These are phyloP conservation scores for Leptoclinus maculatus DNA, from an alignment of 2,797 vertebrate genomes.

Conservation along the genomic window DNA sequence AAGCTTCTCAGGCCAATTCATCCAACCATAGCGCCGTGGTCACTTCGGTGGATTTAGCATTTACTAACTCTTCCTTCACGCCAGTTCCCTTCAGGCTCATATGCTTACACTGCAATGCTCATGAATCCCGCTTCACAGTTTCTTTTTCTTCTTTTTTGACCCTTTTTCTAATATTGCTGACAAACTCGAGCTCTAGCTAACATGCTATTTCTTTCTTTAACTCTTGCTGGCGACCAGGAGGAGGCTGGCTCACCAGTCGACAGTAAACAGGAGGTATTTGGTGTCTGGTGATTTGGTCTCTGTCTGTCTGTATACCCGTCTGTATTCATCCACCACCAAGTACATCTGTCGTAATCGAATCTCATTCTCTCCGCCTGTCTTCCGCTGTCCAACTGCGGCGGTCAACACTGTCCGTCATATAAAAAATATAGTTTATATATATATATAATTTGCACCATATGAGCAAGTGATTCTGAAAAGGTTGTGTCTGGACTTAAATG, in stretches of 20 bases:
- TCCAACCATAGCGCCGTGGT: conserved; percentile 33
- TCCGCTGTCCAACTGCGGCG: conserved; percentile 12
- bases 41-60: conserved; percentile 59
- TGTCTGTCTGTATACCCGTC: conserved; percentile 47
- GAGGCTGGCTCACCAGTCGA: conserved; percentile 79
- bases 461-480: conserved; percentile 15
- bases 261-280: conserved; percentile 86
- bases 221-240: conserved; percentile 82
- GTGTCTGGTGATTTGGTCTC: conserved; percentile 67
- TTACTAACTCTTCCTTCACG: conserved; percentile 62
- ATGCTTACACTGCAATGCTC: conserved; percentile 55
- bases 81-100: conserved; percentile 54
- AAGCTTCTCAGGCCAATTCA: conserved; percentile 35
- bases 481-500: conserved; percentile 18
- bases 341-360: conserved; percentile 24
- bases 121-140: conserved; percentile 49
- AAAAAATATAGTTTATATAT: background rate
- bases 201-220: conserved; percentile 64
- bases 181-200: conserved; percentile 62
- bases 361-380: conserved; percentile 30
- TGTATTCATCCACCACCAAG: conserved; percentile 15
- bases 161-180: conserved; percentile 50
- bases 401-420: conserved; percentile 3
- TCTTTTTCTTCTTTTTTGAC: conserved; percentile 60
- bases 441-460: conserved; percentile 18